phyloP scores from a whole-genome alignment of 2,888 invertebrate species.

The Pegoplata infirma region DNA sequence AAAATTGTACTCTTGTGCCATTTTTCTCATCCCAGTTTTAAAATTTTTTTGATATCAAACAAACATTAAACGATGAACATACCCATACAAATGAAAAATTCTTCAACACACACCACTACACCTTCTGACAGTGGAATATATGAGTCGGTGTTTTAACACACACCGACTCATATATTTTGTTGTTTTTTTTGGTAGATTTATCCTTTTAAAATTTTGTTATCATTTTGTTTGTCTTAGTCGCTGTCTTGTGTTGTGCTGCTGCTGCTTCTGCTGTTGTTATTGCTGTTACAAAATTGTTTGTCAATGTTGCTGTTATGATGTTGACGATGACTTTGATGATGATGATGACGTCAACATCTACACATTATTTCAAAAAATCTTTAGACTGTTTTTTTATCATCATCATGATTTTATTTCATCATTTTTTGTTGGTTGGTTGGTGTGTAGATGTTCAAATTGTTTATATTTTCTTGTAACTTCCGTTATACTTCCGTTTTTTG shows the following conservation, averaged over 20 bases:
- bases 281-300: too few relatives aligned
- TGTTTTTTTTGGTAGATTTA: conserved; percentile 26
- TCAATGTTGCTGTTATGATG: conserved; percentile 40
- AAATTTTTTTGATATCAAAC: conserved; percentile 23
- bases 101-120: conserved; percentile 7
- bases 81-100: conserved; percentile 36
- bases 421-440: too few relatives aligned
- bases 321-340: background rate
- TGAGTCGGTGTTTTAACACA: too few relatives aligned
- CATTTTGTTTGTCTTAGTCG: conserved; percentile 50
- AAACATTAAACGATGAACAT: conserved; percentile 8
- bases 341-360: conserved; percentile 36
- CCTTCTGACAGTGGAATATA: too few relatives aligned
- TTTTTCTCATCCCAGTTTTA: too few relatives aligned
- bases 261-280: too few relatives aligned
- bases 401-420: background rate
- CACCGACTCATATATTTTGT: background rate
- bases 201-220: conserved; percentile 52
- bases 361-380: background rate
- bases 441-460: conserved; percentile 24
- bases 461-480: conserved; percentile 43
- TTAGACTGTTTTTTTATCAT: background rate
- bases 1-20: too few relatives aligned
- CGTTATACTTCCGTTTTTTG: conserved; percentile 52
- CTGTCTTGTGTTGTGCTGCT: conserved; percentile 8